phyloP scores from a whole-genome alignment of 2,113 vertebrate genomes.

The Cygnus atratus region DNA sequence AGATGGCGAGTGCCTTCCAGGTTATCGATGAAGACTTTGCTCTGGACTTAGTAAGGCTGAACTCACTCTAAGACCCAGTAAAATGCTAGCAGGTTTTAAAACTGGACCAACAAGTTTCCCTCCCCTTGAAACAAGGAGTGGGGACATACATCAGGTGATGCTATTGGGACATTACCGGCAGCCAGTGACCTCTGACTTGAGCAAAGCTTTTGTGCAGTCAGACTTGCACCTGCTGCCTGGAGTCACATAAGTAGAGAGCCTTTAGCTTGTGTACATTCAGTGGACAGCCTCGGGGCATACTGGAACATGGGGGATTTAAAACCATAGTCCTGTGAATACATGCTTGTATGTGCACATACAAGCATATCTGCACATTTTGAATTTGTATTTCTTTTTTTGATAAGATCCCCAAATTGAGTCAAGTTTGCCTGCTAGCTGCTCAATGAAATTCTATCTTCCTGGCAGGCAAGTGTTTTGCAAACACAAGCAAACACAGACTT shows the following conservation, averaged over 20 bases:
- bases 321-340: neutral
- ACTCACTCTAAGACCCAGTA: neutral
- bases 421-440: neutral
- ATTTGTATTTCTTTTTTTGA: neutral
- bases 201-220: neutral
- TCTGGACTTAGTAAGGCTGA: neutral
- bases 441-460: neutral
- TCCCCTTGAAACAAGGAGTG: neutral
- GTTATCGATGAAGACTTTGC: neutral
- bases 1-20: neutral
- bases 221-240: neutral
- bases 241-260: accelerated
- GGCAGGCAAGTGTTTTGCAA: neutral
- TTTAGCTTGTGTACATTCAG: neutral
- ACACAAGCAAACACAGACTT: constrained; percentile 18
- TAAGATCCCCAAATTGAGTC: neutral
- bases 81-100: neutral
- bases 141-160: neutral
- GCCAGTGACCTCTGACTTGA: neutral
- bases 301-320: neutral
- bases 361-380: neutral
- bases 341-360: neutral
- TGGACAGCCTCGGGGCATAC: neutral
- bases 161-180: neutral
- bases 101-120: neutral